These are phyloP conservation scores for Aplidium turbinatum DNA, from an alignment of 23 tunicate species.

Conservation along the genomic window DNA sequence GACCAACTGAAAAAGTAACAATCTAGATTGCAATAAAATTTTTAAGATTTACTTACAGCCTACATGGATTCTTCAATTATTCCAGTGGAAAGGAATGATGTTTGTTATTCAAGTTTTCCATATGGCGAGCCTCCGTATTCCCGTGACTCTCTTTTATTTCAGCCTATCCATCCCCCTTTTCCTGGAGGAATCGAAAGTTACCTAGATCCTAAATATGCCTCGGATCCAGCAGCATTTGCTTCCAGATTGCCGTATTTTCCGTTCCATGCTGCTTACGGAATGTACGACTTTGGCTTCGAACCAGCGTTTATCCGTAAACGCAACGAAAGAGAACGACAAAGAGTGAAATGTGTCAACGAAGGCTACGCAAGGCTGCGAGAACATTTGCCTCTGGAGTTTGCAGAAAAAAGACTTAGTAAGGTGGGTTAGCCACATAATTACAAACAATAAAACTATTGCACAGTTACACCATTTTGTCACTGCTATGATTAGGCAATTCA, in stretches of 20 bases:
- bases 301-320: conserved; percentile 93
- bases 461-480: too few relatives aligned
- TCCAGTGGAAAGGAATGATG: conserved; percentile 3
- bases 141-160: conserved; percentile 48
- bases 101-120: conserved; percentile 13
- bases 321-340: conserved; percentile 86
- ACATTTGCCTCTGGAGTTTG: conserved; percentile 84
- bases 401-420: conserved; percentile 91
- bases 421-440: too few relatives aligned
- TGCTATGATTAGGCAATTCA: too few relatives aligned
- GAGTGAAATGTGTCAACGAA: conserved; percentile 96
- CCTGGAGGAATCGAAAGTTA: conserved; percentile 86
- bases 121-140: conserved; percentile 1
- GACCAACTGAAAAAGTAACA: too few relatives aligned
- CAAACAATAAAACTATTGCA: too few relatives aligned
- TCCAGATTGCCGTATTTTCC: conserved; percentile 78
- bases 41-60: too few relatives aligned
- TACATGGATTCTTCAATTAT: background rate
- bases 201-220: conserved; percentile 82
- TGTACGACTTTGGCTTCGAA: conserved; percentile 84
- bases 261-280: conserved; percentile 70
- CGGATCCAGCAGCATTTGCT: conserved; percentile 81
- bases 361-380: conserved; percentile 85
- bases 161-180: conserved; percentile 52
- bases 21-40: too few relatives aligned